Evolutionary conservation across 2,113 vertebrate species (phyloP), one percentile per base, ranked within the genome.

Genomic region (Chrysemys picta): DNA sequence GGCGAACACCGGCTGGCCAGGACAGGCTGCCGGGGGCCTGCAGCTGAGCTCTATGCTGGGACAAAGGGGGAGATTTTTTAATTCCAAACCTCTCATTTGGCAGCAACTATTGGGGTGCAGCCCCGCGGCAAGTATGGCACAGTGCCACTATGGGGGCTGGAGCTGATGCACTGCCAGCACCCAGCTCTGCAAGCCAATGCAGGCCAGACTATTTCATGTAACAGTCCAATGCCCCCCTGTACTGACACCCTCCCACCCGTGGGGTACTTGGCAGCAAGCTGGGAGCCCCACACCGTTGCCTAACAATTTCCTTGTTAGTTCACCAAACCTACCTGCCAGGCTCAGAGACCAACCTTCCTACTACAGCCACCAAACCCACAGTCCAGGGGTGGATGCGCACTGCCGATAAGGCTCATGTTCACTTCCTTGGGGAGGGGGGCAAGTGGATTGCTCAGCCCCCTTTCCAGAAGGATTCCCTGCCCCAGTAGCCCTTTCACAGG

Each of bases 381-480:
- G 38, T 7, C 10, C 17, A 1, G 65, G 65, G 35, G n/a, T 35
- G 35, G 65, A 38, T 19, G 65, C 6, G 19, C 4, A 4, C 19
- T 38, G 65, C 65, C 5, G 4, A n/a, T n/a, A 31, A n/a, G 35
- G 49, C 80, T 72, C 54, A 5, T 1, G 45, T 50, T 42, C 35
- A 53, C 84, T 87, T 89, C 50, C 76, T 2, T 1, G 35, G 25
- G 65, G 94, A 89, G 21, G 25, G 12, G 19, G 49, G 9, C 21
- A 76, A 45, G 38, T 10, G 24, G 1, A 42, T 2, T 85, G 87
- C 69, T 80, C 65, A 53, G 75, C 14, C 22, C 19, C 8, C 5
- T 79, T 75, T 87, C 87, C 65, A 57, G 78, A 54, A 78, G 57
- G 76, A 42, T 31, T 84, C 84, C 80, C 75, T 47, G 50, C 84